These are phyloP conservation scores for Neotragus pygmaeus DNA, from an alignment of 2,113 vertebrate genomes.

Conservation along the genomic window DNA sequence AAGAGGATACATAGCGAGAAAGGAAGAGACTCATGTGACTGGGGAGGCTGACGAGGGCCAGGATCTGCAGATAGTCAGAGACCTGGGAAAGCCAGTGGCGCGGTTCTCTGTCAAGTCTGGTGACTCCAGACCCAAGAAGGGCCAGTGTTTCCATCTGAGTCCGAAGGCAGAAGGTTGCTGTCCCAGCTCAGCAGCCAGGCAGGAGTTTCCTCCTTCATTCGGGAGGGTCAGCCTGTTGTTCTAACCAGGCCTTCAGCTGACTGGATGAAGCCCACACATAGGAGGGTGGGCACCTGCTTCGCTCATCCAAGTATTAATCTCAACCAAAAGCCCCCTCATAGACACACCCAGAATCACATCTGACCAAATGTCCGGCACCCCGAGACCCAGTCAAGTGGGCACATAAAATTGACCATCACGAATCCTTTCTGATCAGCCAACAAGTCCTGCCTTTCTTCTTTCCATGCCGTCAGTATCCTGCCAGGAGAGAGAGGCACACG, in stretches of 20 bases:
- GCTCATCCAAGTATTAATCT: background rate
- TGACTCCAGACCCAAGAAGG: background rate
- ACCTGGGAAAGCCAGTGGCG: fast-evolving
- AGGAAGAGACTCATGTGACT: background rate
- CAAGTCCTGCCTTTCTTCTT: background rate
- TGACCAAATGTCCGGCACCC: background rate
- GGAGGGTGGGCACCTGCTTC: background rate
- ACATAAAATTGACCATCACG: background rate
- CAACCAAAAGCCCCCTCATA: background rate
- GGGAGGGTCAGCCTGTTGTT: background rate
- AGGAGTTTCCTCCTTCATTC: background rate
- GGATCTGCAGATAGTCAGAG: background rate
- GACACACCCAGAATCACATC: background rate
- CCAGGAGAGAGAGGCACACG: background rate
- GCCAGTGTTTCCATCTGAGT: background rate
- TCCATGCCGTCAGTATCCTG: too few species aligned
- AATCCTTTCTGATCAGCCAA: background rate
- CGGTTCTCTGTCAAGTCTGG: background rate
- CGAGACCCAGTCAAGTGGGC: background rate
- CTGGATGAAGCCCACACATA: background rate
- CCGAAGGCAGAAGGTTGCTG: background rate
- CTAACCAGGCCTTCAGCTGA: background rate
- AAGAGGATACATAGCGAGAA: background rate
- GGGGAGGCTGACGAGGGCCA: background rate
- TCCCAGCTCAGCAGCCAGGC: too few species aligned